Evolutionary conservation across 1,140 invertebrate species (phyloP), one percentile per base, ranked within the genome.

Genomic region (Scylla paramamosain): DNA sequence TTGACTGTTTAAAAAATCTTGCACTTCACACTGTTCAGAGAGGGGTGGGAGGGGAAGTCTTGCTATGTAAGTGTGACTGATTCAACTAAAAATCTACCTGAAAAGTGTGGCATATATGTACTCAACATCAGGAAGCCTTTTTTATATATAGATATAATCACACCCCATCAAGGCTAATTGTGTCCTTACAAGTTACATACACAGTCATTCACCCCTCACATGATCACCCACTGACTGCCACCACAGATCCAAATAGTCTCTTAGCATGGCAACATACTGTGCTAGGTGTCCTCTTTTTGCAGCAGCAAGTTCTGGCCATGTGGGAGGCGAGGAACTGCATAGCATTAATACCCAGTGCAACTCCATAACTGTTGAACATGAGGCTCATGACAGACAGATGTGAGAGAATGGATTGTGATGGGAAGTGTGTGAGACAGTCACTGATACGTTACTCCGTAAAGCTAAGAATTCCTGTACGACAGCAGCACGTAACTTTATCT

Each of bases 401-500:
- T n/a, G 25, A 77, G 67, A n/a, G 67, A 77, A 77, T 77, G 67
- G n/a, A 77, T 77, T 77, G 67, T 77, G 67, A 77, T n/a, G 25
- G 67, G 67, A 77, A 77, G 67, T 77, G 67, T 77, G 67, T 77
- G 25, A 90, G 88, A 90, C 48, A 90, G 48, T 90, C 48, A 28
- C 12, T 90, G 45, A 48, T 90, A 48, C 48, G 88, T 90, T 90
- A 46, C 86, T 94, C 90, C 67, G 88, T 89, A 89, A 94, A 94
- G 88, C 93, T 94, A 94, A 94, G 67, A 94, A 94, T 67, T 94
- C 93, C 92, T 92, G 86, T 92, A 92, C 59, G 83, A 39, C 67
- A 88, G 59, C 89, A 92, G 83, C 90, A 92, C 90, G 59, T 92
- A 92, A 92, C 28, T 83, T 86, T 86, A 59, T 77, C 28, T 83